Percentiles rank a stretch among this genome's conserved stretches.
Conservation (phyloP, 2,888 invertebrate species). For the Frankliniella fusca region DNA sequence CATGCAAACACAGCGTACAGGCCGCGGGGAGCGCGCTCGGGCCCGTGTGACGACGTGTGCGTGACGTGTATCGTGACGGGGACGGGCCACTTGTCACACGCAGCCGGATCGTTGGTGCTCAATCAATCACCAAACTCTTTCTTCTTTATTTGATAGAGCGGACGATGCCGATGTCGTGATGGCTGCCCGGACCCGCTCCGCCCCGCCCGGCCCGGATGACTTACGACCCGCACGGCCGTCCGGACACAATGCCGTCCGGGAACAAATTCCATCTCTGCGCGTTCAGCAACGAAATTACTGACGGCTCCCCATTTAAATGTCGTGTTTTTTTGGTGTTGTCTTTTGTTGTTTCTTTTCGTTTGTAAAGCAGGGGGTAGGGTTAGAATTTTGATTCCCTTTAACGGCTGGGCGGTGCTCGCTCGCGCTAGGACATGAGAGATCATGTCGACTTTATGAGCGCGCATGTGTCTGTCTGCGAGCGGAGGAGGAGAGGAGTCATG, state of each 20-base stretch:
- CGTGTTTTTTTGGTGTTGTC: no score
- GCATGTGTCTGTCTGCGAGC: neutral
- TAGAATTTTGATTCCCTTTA: no score
- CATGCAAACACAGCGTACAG: no score
- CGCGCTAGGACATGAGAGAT: no score
- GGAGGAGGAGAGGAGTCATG: neutral
- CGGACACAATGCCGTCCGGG: neutral
- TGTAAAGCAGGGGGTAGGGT: no score
- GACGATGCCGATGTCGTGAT: neutral
- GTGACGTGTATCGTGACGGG: neutral
- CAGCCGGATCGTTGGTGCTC: neutral
- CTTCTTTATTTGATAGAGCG: constrained; percentile 16
- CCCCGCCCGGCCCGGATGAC: constrained; percentile 3
- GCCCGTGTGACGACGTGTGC: neutral
- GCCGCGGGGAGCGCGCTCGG: neutral
- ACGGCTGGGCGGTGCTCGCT: no score
- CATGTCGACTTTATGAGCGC: no score
- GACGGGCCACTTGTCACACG: no score
- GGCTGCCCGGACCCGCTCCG: neutral
- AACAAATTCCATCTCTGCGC: neutral
- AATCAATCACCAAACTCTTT: constrained; percentile 13
- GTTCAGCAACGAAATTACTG: neutral
- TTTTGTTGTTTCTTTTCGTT: no score
- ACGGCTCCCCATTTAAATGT: neutral
- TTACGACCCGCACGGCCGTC: constrained; percentile 10